phyloP scores from a whole-genome alignment of 1,140 invertebrate genomes.

The Neodiprion virginianus region DNA sequence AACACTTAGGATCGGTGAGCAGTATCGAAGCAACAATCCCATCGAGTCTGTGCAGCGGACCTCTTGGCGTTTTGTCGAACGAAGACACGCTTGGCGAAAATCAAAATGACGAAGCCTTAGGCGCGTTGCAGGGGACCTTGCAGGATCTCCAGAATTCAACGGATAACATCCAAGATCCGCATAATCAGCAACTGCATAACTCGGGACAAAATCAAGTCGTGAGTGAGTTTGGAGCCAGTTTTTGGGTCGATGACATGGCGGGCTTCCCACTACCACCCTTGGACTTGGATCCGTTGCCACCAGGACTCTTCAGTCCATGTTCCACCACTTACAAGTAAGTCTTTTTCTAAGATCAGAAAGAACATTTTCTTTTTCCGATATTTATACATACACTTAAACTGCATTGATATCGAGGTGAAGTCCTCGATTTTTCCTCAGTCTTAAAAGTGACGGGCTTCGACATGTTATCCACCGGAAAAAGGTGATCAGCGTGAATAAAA shows the following conservation, averaged over 20 bases:
- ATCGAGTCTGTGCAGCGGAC: conserved; percentile 51
- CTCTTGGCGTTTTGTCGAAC: conserved; percentile 49
- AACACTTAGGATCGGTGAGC: conserved; percentile 51
- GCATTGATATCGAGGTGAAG: background rate
- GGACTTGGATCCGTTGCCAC: conserved; percentile 77
- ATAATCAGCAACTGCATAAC: conserved; percentile 49
- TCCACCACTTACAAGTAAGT: conserved; percentile 76
- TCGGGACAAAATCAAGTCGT: conserved; percentile 50
- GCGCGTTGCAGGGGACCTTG: conserved; percentile 46
- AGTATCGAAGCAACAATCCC: conserved; percentile 60
- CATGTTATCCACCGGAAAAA: no score
- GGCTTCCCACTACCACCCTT: conserved; percentile 78
- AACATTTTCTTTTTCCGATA: background rate
- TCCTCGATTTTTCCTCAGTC: background rate
- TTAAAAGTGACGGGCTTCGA: no score
- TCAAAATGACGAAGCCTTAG: conserved; percentile 48
- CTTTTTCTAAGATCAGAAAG: background rate
- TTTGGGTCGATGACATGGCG: conserved; percentile 81
- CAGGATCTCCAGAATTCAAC: conserved; percentile 54
- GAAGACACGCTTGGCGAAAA: conserved; percentile 48
- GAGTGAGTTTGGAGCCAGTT: conserved; percentile 58
- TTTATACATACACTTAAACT: background rate
- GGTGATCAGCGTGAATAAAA: no score
- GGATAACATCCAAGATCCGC: conserved; percentile 48
- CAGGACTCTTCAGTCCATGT: conserved; percentile 72